Evolutionary conservation across 2,888 invertebrate species (phyloP).

Genomic region (Polymixis flavicincta): DNA sequence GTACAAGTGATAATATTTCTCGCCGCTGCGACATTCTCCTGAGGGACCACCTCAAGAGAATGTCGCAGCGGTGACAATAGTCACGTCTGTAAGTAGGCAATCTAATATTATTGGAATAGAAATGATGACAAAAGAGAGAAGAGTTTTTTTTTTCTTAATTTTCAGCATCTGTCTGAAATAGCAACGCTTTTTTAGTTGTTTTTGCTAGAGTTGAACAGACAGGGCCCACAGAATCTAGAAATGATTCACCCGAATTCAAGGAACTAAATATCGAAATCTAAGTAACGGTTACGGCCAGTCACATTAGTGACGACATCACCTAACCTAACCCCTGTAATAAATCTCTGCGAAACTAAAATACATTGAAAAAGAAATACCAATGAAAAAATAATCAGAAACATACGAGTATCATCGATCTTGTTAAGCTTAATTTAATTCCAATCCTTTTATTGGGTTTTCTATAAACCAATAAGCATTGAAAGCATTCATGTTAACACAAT

Average conservation of each 20-base stretch:
- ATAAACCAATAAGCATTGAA: conserved; percentile 28
- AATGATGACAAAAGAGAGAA: conserved; percentile 3
- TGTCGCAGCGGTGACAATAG: background rate
- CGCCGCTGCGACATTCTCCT: background rate
- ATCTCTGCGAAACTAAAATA: background rate
- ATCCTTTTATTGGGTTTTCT: conserved; percentile 36
- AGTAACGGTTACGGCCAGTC: background rate
- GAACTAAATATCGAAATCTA: background rate
- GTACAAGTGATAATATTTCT: background rate
- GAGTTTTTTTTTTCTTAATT: background rate
- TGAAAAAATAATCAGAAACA: conserved; percentile 2
- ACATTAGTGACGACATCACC: background rate
- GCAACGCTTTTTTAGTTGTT: background rate
- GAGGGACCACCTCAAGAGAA: background rate
- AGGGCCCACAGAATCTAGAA: background rate
- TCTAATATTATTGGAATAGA: conserved; percentile 30
- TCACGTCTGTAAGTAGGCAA: conserved; percentile 6
- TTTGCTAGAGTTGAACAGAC: background rate
- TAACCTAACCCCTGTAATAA: background rate
- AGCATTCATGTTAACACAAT: conserved; percentile 30
- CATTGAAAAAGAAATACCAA: background rate
- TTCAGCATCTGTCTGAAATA: background rate
- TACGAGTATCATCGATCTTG: background rate
- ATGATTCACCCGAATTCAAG: conserved; percentile 15
- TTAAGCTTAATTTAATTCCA: conserved; percentile 20